Base-by-base conservation (phyloP, 2,888 invertebrate genomes). In the Mesorhabditis belari region DNA sequence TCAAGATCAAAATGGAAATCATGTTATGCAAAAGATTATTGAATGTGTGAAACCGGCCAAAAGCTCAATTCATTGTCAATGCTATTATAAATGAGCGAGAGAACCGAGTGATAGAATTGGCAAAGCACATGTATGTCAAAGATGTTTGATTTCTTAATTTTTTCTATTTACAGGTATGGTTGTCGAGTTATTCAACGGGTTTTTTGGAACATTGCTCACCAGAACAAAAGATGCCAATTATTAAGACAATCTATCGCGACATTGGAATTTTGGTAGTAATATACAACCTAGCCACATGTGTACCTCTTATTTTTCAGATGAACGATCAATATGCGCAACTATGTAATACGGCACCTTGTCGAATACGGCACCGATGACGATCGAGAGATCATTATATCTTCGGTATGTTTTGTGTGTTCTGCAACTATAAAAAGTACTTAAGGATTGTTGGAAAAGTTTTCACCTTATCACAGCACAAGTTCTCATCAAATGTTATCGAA, bases 1-100 rank as follows among this genome's bases (percentile, higher is more conserved):
- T 67, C 96, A 98, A 84, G 98, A 98, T 85, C 98, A 98, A 84
- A 99, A 98, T 83, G 98, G 98, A 59, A 98, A 98, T 85, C 98
- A 98, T 83, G 96, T 98, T 55, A 94, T 98, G 59, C 96, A 98
- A 57, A 69, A 66, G 29, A 95, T 96, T 82, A 96, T 98, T 80
- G 98, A 98, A 83, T 94, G 95, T 83, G 95, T 98, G 61, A 92
- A 94, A 81, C 93, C 96, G 17, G 86, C 88, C 74, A 91, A 92
- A n/a, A 77, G 85, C 98, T 75, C 92, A 92, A 85, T 93, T 93
- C 84, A 89, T 91, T 69, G 91, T 92, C 70, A 88, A 89, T 81
- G 89, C 89, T 0, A 53, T 61, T 12, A 27, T n/a, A n/a, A n/a
- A 60, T 27, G 35, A 60, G 5, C 24, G 55, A 0, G 52, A 27